A percentile compares a stretch with the other conserved stretches of the same genome.
These are phyloP conservation scores for Hippolais icterina DNA, from an alignment of 2,113 vertebrate species.

Conservation along the genomic window DNA sequence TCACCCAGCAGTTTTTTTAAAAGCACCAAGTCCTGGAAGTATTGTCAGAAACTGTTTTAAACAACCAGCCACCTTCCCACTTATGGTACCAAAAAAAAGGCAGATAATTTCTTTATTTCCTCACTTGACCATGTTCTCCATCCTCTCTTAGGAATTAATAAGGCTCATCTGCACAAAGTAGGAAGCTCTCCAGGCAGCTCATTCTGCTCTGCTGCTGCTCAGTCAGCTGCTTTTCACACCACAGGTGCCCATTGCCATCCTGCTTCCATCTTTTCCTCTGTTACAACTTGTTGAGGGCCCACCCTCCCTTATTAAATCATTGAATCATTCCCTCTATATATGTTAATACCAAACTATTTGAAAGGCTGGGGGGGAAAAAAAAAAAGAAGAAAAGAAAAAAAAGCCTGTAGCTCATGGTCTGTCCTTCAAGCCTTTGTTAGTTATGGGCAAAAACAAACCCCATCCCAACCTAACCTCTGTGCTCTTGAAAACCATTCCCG, in stretches of 20 bases:
- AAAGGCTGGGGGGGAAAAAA: neutral
- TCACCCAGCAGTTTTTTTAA: neutral
- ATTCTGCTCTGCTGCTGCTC: conserved; percentile 4
- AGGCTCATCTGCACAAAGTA: neutral
- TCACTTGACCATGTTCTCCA: neutral
- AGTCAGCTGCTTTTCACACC: neutral
- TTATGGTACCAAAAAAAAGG: neutral
- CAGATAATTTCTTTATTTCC: neutral
- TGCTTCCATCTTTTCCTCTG: neutral
- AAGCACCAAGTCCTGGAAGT: neutral
- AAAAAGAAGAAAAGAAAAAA: neutral
- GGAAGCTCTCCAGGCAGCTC: conserved; percentile 10
- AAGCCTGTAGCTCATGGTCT: neutral
- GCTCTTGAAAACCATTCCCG: neutral
- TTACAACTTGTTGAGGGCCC: neutral
- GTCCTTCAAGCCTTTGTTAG: conserved; percentile 1
- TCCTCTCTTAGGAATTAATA: conserved; percentile 7
- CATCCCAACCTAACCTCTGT: neutral
- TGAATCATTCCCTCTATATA: neutral
- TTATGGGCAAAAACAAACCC: neutral
- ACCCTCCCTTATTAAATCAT: neutral
- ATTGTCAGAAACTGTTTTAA: neutral
- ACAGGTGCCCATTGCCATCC: neutral
- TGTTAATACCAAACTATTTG: neutral
- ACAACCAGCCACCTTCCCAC: neutral